Evolutionary conservation across 1,140 invertebrate species (phyloP), one percentile per base, ranked within the genome.

Genomic region (Brachionus plicatilis): DNA sequence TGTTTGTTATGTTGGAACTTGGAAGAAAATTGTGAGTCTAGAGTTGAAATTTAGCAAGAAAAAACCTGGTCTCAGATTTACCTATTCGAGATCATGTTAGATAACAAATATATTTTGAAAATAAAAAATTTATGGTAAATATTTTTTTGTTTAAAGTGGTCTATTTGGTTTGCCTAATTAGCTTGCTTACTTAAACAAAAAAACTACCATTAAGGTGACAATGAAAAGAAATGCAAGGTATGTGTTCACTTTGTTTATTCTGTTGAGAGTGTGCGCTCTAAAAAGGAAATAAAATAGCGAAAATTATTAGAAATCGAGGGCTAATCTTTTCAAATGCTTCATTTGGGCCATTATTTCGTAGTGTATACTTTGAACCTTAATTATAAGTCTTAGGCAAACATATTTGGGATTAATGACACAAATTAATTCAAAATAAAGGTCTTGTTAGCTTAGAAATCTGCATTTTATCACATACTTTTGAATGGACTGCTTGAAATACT

Each of bases 401-500:
- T 11, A 72, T 72, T 76, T 50, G 72, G 11, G 72, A 50, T 50
- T 50, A 76, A 76, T 50, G 45, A 76, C 20, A 20, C 43, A 27
- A 24, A 27, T 50, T 76, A 47, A 47, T 50, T 76, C 33, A 47
- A 76, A 76, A 50, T 76, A 76, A 50, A 50, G 43, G 20, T 20
- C 20, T 76, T 50, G 20, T 50, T 37, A 47, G 33, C 6, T 50
- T 29, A 50, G 50, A 50, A 76, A 76, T 50, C 24, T 33, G 45
- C 43, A 76, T 76, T 76, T 50, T 76, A 20, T 76, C 72, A 76
- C 72, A 76, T 76, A 76, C 72, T 76, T 76, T 76, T 50, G 45
- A 20, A 76, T 47, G 24, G 72, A 76, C 50, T 76, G 72, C 43
- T 76, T 76, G 12, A 76, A 76, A 76, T 76, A 76, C 9, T 76